phyloP scores from a whole-genome alignment of 2,888 invertebrate species.

The Osedax frankpressi region DNA sequence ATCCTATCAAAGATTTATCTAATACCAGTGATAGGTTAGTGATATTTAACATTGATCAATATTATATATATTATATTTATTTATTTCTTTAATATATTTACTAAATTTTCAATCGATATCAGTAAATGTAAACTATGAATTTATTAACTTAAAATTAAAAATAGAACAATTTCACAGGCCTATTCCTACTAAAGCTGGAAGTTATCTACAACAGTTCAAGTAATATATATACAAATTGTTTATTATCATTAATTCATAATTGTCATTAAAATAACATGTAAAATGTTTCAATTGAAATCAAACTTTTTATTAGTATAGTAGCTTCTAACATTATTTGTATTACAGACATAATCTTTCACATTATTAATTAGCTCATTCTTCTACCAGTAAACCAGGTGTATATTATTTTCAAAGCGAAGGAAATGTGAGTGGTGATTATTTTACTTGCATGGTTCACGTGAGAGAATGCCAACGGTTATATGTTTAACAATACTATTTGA shows the following conservation, averaged over 20 bases:
- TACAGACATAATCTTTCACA: too few relatives aligned
- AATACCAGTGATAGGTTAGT: background rate
- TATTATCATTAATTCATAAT: too few relatives aligned
- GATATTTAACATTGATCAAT: too few relatives aligned
- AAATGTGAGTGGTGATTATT: conserved; percentile 32
- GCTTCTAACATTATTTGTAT: too few relatives aligned
- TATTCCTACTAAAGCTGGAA: conserved; percentile 39
- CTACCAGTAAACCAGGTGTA: conserved; percentile 43
- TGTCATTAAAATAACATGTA: too few relatives aligned
- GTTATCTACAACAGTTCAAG: conserved; percentile 38
- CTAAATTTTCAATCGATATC: background rate
- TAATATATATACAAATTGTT: too few relatives aligned
- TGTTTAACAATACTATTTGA: too few relatives aligned
- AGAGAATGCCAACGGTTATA: conserved; percentile 36
- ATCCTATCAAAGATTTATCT: background rate
- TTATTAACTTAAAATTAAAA: too few relatives aligned
- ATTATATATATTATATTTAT: background rate
- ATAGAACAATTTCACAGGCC: too few relatives aligned
- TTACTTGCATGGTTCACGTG: conserved; percentile 41
- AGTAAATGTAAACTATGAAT: conserved; percentile 19
- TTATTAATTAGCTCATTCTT: too few relatives aligned
- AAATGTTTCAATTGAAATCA: too few relatives aligned
- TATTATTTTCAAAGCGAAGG: conserved; percentile 43
- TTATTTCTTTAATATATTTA: background rate
- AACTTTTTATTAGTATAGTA: too few relatives aligned